Conservation (phyloP, 53 echinoderm and acorn worm species). For the Apostichopus leukothele region DNA sequence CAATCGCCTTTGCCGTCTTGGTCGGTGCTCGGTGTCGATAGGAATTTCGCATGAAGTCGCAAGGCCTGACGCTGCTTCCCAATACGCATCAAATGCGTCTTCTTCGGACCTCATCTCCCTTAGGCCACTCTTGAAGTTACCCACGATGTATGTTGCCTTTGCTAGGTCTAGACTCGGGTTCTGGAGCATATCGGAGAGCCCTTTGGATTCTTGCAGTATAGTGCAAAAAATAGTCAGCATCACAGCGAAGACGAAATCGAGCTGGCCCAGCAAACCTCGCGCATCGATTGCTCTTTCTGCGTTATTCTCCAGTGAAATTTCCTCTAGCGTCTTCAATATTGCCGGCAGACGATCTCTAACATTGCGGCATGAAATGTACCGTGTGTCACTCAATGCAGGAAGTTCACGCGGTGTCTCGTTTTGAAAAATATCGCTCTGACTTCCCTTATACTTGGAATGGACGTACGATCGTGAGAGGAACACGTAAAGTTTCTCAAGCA, state of each 20-base stretch:
- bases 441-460: conserved; percentile 18
- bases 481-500: conserved; percentile 49
- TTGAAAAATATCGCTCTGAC: conserved; percentile 44
- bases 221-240: conserved; percentile 44
- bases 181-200: conserved; percentile 41
- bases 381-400: conserved; percentile 36
- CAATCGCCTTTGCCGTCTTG: conserved; percentile 25
- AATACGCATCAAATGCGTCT: conserved; percentile 21
- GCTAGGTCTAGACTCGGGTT: conserved; percentile 38
- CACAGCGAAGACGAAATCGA: conserved; percentile 20
- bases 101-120: conserved; percentile 14
- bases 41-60: conserved; percentile 14
- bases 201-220: conserved; percentile 35
- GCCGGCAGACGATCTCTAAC: conserved; percentile 31
- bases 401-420: conserved; percentile 37
- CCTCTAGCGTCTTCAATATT: conserved; percentile 5
- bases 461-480: conserved; percentile 37
- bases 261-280: conserved; percentile 21
- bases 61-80: conserved; percentile 19
- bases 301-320: conserved; percentile 21
- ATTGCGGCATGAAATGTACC: conserved; percentile 25
- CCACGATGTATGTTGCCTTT: conserved; percentile 44
- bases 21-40: conserved; percentile 8
- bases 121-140: conserved; percentile 11
- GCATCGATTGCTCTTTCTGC: conserved; percentile 43